Evolutionary conservation across 2,797 vertebrate species (phyloP).

Genomic region (Benthosema pterotum): DNA sequence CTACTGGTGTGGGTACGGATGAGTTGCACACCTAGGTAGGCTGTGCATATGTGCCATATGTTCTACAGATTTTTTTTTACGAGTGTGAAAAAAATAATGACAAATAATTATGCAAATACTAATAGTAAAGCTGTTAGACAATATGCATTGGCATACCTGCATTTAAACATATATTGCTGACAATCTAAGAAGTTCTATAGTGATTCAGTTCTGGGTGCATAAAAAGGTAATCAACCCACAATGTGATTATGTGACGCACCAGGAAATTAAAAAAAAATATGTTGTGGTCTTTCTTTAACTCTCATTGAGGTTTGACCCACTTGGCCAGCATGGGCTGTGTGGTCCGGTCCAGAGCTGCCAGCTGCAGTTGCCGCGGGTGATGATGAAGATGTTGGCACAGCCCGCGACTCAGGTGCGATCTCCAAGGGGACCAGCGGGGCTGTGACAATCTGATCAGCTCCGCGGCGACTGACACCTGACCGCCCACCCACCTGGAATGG

Average conservation of each 20-base stretch:
- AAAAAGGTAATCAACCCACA: conserved; percentile 23
- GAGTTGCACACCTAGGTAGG: too few relatives aligned
- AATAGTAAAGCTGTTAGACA: too few relatives aligned
- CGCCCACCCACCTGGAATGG: conserved; percentile 43
- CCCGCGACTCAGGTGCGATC: conserved; percentile 71
- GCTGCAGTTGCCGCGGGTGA: conserved; percentile 66
- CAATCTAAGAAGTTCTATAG: conserved; percentile 1
- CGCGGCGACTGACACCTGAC: conserved; percentile 69
- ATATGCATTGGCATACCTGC: background rate
- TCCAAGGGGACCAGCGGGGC: conserved; percentile 63
- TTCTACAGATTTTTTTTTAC: too few relatives aligned
- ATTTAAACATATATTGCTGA: background rate
- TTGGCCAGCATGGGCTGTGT: conserved; percentile 39
- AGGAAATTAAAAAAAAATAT: background rate
- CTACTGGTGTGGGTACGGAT: too few relatives aligned
- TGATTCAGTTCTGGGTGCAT: background rate
- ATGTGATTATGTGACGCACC: conserved; percentile 26
- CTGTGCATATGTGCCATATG: too few relatives aligned
- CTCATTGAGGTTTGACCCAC: conserved; percentile 59
- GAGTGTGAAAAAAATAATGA: too few relatives aligned
- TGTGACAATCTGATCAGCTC: conserved; percentile 73
- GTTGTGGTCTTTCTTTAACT: conserved; percentile 1
- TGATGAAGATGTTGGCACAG: conserved; percentile 77
- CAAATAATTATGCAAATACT: too few relatives aligned
- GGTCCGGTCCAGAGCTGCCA: conserved; percentile 56